Evolutionary conservation across 1,140 invertebrate species (phyloP), one percentile per base, ranked within the genome.

Genomic region (Bemisia tabaci): DNA sequence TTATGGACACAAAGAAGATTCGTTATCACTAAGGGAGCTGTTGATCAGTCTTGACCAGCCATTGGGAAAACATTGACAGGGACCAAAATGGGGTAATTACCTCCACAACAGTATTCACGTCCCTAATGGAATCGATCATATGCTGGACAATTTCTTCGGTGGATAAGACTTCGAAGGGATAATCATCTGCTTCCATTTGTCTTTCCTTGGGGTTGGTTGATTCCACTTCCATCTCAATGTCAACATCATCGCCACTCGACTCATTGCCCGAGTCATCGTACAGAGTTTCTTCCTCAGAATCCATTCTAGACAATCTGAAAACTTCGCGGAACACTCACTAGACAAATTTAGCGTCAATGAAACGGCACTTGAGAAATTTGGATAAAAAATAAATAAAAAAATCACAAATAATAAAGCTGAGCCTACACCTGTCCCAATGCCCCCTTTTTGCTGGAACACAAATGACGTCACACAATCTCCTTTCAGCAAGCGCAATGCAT

Each of bases 91-190:
- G n/a, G n/a, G n/a, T n/a, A n/a, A n/a, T n/a, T 81, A 91, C 90
- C 84, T 91, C 88, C 71, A 92, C 86, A 72, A 92, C 89, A 65
- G 83, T 87, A 77, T 92, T 92, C 66, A 97, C 94, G 80, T 98
- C 95, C 82, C 92, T 94, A 72, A 98, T 97, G 74, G 87, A 94
- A 78, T 97, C 94, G 60, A 94, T 88, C 94, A 97, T 97, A 79
- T 96, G 91, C 77, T 95, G 89, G 65, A 97, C 93, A 76, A 97
- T 96, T 84, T 95, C 87, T 76, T 97, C 94, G 25, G 94, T 95
- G 58, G 92, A 92, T 62, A 97, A 81, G 67, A 97, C 93, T 81
- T 96, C 90, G 79, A 89, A 96, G 39, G 89, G 90, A 83, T 94
- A 97, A 70, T 96, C 93, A 71, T 97, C 91, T 59, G 85, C 80